Conservation (phyloP, 1,140 invertebrate genomes). For the Drosophila ambigua region DNA sequence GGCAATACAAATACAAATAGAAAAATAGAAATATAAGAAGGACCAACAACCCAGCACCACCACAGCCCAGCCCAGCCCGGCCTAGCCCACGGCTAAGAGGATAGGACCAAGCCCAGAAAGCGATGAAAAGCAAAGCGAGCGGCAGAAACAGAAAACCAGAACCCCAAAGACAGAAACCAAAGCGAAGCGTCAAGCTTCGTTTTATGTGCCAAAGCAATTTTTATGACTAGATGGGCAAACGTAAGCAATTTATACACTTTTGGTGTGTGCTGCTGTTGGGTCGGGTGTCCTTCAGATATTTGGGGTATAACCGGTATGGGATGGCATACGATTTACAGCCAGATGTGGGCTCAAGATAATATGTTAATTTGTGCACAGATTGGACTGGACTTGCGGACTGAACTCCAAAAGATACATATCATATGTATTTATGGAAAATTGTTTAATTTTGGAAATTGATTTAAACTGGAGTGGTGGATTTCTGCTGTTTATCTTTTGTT, state of each 20-base stretch:
- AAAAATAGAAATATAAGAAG: conserved; percentile 41
- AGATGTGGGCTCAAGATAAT: too few species aligned
- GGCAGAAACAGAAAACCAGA: conserved; percentile 11
- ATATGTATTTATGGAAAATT: too few species aligned
- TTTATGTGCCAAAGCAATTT: conserved; percentile 73
- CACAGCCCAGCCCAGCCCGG: too few species aligned
- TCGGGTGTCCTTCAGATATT: conserved; percentile 14
- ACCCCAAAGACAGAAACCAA: conserved; percentile 24
- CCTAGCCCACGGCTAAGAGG: too few species aligned
- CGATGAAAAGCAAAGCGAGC: conserved; percentile 21
- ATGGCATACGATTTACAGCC: too few species aligned
- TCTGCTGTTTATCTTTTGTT: too few species aligned
- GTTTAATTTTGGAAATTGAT: too few species aligned
- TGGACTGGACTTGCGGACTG: too few species aligned
- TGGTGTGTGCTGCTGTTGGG: conserved; percentile 4
- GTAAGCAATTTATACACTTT: conserved; percentile 65
- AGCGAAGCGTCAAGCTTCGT: conserved; percentile 55
- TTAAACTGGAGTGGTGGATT: too few species aligned
- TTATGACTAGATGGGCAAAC: conserved; percentile 64
- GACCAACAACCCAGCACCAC: conserved; percentile 14
- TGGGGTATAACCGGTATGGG: too few species aligned
- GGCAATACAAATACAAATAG: conserved; percentile 26
- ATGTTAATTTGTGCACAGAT: too few species aligned
- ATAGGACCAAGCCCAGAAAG: conserved; percentile 21
- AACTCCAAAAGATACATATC: too few species aligned